phyloP scores from a whole-genome alignment of 2,888 invertebrate species.

The Oligia fasciuncula region DNA sequence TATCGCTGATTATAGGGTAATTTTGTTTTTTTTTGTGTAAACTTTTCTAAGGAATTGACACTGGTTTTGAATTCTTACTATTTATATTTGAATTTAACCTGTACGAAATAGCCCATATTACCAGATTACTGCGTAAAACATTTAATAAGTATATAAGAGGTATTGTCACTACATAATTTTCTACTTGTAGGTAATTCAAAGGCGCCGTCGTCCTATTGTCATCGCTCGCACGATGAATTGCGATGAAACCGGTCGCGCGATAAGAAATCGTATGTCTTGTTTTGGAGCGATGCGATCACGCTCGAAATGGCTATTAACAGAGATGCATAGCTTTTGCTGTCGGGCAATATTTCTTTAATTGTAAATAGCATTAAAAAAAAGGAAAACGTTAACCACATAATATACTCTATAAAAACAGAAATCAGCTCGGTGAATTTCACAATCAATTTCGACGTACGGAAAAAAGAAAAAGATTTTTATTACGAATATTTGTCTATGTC shows the following conservation, averaged over 20 bases:
- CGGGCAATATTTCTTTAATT: not conserved
- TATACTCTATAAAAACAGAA: not conserved
- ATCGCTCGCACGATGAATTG: not conserved
- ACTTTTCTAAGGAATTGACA: conserved; percentile 14
- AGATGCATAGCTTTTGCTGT: not conserved
- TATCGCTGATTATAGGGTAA: not conserved
- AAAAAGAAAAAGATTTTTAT: not conserved
- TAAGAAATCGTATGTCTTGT: not conserved
- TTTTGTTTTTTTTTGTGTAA: not conserved
- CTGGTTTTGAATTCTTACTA: not conserved
- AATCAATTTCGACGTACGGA: not conserved
- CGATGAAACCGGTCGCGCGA: not conserved
- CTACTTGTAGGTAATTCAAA: not conserved
- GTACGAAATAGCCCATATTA: not conserved
- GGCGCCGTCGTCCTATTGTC: not conserved
- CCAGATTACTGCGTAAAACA: not conserved
- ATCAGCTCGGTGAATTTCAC: not conserved
- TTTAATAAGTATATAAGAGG: not conserved
- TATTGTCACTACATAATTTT: conserved; percentile 17
- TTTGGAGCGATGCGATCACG: not conserved
- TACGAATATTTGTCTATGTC: not conserved
- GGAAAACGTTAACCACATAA: not conserved
- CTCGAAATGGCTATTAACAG: not conserved
- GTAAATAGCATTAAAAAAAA: too few relatives aligned
- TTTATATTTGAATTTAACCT: not conserved